Conservation (phyloP, 2,888 invertebrate species). For the Eugnorisma glareosa region DNA sequence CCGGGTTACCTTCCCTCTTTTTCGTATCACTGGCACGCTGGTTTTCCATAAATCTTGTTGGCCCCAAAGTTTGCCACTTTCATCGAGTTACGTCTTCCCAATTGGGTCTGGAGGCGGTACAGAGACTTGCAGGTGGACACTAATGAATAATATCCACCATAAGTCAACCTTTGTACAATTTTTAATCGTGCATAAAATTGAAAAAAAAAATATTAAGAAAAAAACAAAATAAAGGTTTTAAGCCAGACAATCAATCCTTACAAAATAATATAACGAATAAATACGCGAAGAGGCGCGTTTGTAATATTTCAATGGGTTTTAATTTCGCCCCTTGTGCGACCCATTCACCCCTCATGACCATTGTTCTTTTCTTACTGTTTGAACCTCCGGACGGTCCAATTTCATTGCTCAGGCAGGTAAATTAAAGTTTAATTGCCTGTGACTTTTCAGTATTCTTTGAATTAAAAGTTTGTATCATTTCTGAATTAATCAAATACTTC, state of each 20-base stretch:
- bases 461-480: neutral
- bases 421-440: slow-evolving; percentile 40
- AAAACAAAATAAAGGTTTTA: neutral
- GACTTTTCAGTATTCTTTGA: slow-evolving; percentile 13
- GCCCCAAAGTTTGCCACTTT: neutral
- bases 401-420: slow-evolving; percentile 52
- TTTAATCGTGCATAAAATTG: too few relatives aligned
- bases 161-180: neutral
- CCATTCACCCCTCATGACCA: slow-evolving; percentile 41
- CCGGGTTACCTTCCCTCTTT: too few relatives aligned
- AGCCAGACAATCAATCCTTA: slow-evolving; percentile 27
- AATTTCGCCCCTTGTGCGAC: slow-evolving; percentile 50
- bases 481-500: neutral
- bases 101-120: neutral
- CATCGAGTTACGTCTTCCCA: neutral
- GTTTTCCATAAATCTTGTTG: neutral
- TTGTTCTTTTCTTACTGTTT: slow-evolving; percentile 59
- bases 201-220: too few relatives aligned
- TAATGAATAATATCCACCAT: neutral
- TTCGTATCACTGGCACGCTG: neutral
- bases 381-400: slow-evolving; percentile 42
- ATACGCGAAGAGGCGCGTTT: slow-evolving; percentile 41
- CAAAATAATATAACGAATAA: slow-evolving; percentile 49
- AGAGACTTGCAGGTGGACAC: neutral
- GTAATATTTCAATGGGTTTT: slow-evolving; percentile 60